Evolutionary conservation across 2,888 invertebrate species (phyloP).

Genomic region (Nephrotoma appendiculata): DNA sequence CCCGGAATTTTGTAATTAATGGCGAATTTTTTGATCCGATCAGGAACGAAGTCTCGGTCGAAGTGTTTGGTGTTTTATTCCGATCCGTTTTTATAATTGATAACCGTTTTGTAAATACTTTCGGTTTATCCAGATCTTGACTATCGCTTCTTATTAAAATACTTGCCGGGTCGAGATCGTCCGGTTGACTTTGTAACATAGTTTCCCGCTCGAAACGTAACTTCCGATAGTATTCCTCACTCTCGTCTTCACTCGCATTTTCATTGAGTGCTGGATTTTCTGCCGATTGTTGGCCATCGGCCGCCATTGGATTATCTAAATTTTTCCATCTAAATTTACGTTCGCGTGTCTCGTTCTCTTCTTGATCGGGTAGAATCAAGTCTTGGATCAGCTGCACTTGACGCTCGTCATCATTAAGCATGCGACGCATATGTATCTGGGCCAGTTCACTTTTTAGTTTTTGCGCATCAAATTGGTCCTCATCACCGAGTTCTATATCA

Average conservation of each 20-base stretch:
- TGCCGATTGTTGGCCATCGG: conserved; percentile 9
- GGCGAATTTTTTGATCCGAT: neutral
- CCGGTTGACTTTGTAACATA: conserved; percentile 38
- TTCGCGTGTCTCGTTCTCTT: conserved; percentile 63
- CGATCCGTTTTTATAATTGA: neutral
- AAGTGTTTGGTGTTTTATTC: neutral
- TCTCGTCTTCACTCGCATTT: conserved; percentile 47
- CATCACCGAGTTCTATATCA: conserved; percentile 74
- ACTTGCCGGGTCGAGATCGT: neutral
- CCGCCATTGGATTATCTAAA: conserved; percentile 38
- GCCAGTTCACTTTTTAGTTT: conserved; percentile 63
- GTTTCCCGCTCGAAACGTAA: conserved; percentile 67
- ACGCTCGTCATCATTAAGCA: conserved; percentile 76
- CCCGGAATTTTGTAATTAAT: neutral
- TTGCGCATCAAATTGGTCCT: conserved; percentile 68
- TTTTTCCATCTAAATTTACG: conserved; percentile 79
- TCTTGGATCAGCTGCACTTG: conserved; percentile 76
- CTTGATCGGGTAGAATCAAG: conserved; percentile 75
- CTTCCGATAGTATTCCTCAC: conserved; percentile 66
- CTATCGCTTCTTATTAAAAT: neutral
- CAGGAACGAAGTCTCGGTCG: neutral
- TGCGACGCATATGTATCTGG: conserved; percentile 71
- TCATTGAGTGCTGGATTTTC: conserved; percentile 34
- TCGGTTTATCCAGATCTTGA: neutral
- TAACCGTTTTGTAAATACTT: neutral